These are phyloP conservation scores for Lysandra coridon DNA, from an alignment of 2,888 invertebrate species.

Conservation along the genomic window DNA sequence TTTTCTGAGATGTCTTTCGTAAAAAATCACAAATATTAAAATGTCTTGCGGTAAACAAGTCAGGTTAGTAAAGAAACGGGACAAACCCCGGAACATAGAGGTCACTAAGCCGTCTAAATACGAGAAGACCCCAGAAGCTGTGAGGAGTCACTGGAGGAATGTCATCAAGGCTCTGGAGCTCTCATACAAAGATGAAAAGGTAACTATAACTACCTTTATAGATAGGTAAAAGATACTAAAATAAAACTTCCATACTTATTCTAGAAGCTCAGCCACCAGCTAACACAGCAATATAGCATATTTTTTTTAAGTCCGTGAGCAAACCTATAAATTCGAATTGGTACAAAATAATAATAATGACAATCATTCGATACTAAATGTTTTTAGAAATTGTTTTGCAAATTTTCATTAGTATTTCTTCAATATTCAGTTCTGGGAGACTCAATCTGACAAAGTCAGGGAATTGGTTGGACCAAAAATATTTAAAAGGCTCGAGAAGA, in stretches of 20 bases:
- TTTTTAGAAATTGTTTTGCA: not conserved
- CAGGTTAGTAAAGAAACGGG: constrained; percentile 60
- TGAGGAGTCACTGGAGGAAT: constrained; percentile 69
- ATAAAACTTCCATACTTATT: too few relatives aligned
- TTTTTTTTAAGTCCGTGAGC: too few relatives aligned
- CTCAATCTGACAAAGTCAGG: constrained; percentile 57
- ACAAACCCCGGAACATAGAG: constrained; percentile 54
- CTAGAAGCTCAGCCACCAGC: too few relatives aligned
- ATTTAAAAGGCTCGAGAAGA: constrained; percentile 61
- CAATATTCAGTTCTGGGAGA: constrained; percentile 65
- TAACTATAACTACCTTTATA: constrained; percentile 36
- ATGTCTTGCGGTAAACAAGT: constrained; percentile 69
- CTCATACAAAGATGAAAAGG: constrained; percentile 71
- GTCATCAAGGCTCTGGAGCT: constrained; percentile 62
- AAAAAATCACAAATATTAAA: constrained; percentile 42
- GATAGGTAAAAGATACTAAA: too few relatives aligned
- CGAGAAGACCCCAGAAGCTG: constrained; percentile 66
- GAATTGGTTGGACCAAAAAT: constrained; percentile 60
- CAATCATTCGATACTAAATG: not conserved
- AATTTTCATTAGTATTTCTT: constrained; percentile 24
- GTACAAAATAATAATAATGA: not conserved
- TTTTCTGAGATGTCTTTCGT: not conserved
- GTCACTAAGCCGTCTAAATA: constrained; percentile 63
- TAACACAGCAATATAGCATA: too few relatives aligned
- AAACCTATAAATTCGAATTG: too few relatives aligned